Evolutionary conservation across 1,140 invertebrate species (phyloP), one percentile per base, ranked within the genome.

Genomic region (Mylabris phalerata): DNA sequence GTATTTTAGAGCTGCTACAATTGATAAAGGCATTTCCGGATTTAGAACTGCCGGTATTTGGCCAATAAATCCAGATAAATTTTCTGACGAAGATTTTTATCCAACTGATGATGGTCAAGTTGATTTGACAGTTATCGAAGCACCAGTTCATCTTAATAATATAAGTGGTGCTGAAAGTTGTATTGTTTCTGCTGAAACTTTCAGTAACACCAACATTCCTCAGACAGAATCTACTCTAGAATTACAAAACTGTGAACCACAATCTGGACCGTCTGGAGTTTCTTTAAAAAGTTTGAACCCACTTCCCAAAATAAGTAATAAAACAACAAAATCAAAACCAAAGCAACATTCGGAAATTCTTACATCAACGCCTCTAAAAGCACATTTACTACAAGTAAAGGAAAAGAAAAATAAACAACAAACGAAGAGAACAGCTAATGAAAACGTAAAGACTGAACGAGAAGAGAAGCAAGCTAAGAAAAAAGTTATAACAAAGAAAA

Each of bases 1-100:
- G 9, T 60, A 49, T 51, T 9, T 57, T 9, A 56, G 27, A 51
- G 44, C 41, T 7, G 59, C 54, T 9, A 56, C 59, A 26, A 54
- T 54, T 11, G 51, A 60, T 39, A 60, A 60, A 41, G 19, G 26
- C 6, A 47, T 50, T 11, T 39, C 45, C 19, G n/a, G n/a, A n/a
- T n/a, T n/a, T n/a, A n/a, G n/a, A n/a, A n/a, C n/a, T n/a, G n/a
- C n/a, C n/a, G 45, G 26, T 9, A 47, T 47, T n/a, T 13, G 10
- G 19, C 45, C 19, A 9, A 13, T 47, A 13, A 27, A 47, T 25
- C 45, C 19, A 9, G 26, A 47, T 13, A 47, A 47, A 47, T 47
- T 47, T 47, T 11, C 10, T 11, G 45, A 47, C 25, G 51, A 27
- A 55, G 43, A n/a, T 55, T 44, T 24, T 26, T 42, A 9, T 41